Evolutionary conservation across 2,797 vertebrate species (phyloP).

Genomic region (Enteromius fasciolatus): DNA sequence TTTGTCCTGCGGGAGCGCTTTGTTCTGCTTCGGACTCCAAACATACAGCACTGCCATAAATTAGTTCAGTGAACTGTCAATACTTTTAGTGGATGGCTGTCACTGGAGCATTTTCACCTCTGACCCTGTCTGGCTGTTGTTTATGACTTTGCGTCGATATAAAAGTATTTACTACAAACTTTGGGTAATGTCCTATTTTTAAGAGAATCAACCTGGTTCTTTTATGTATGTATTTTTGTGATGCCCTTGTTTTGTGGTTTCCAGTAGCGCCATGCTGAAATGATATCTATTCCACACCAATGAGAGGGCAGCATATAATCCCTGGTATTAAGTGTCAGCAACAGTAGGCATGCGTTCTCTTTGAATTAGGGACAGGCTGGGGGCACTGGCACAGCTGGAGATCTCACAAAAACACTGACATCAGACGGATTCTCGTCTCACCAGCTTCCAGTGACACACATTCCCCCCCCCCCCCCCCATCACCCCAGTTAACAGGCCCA

Average conservation of each 20-base stretch:
- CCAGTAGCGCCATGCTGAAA: constrained; percentile 10
- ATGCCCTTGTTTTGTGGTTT: constrained; percentile 40
- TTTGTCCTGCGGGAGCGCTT: constrained; percentile 60
- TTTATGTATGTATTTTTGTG: constrained; percentile 4
- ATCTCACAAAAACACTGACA: constrained; percentile 59
- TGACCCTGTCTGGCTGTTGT: constrained; percentile 37
- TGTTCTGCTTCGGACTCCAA: constrained; percentile 43
- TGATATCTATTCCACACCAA: constrained; percentile 37
- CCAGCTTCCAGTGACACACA: constrained; percentile 48
- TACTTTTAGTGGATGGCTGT: constrained; percentile 62
- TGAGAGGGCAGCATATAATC: constrained; percentile 53
- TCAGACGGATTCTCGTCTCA: constrained; percentile 37
- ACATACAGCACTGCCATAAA: constrained; percentile 56
- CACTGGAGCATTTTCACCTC: constrained; percentile 58
- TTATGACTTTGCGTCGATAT: constrained; percentile 11
- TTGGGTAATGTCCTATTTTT: not conserved
- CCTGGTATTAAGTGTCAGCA: constrained; percentile 58
- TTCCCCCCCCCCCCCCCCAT: not conserved
- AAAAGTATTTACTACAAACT: not conserved
- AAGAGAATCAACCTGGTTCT: not conserved
- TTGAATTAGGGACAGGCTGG: constrained; percentile 50
- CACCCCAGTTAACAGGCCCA: constrained; percentile 38
- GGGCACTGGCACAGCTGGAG: constrained; percentile 76
- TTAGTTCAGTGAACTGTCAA: constrained; percentile 63
- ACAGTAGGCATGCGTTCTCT: constrained; percentile 38